Conservation (phyloP, 2,888 invertebrate genomes). For the Onchidella celtica region DNA sequence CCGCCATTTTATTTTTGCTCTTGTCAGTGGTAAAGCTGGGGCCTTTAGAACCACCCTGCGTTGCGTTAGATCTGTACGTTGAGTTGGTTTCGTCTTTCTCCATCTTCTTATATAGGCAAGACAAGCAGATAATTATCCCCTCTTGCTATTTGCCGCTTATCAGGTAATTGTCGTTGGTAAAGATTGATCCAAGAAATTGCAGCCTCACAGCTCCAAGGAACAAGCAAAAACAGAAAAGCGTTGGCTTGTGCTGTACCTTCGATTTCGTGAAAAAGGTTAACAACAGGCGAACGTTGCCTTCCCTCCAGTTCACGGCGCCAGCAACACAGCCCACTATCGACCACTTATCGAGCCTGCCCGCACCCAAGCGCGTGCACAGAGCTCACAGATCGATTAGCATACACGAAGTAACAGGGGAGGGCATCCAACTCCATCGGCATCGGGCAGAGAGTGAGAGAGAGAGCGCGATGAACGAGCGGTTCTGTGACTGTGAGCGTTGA, state of each 20-base stretch:
- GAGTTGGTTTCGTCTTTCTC: constrained; percentile 63
- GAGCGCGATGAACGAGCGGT: too few relatives aligned
- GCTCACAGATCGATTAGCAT: neutral
- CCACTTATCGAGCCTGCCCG: constrained; percentile 22
- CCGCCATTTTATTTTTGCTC: constrained; percentile 76
- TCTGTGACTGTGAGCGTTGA: too few relatives aligned
- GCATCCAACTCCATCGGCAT: too few relatives aligned
- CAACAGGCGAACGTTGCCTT: neutral
- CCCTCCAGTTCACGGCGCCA: neutral
- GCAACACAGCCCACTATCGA: neutral
- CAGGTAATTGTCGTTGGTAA: constrained; percentile 1
- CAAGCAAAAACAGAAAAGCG: neutral
- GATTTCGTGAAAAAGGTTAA: neutral
- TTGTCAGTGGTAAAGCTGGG: constrained; percentile 70
- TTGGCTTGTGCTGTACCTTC: neutral
- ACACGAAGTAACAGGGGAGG: neutral
- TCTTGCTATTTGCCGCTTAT: neutral
- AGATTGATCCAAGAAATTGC: constrained; percentile 14
- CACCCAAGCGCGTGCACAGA: constrained; percentile 18
- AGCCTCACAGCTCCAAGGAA: neutral
- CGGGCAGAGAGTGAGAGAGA: too few relatives aligned
- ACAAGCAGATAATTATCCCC: constrained; percentile 4
- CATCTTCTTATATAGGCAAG: constrained; percentile 53
- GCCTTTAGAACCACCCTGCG: constrained; percentile 47
- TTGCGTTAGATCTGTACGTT: constrained; percentile 63